phyloP scores from a whole-genome alignment of 2,888 invertebrate species.

The Syritta pipiens region DNA sequence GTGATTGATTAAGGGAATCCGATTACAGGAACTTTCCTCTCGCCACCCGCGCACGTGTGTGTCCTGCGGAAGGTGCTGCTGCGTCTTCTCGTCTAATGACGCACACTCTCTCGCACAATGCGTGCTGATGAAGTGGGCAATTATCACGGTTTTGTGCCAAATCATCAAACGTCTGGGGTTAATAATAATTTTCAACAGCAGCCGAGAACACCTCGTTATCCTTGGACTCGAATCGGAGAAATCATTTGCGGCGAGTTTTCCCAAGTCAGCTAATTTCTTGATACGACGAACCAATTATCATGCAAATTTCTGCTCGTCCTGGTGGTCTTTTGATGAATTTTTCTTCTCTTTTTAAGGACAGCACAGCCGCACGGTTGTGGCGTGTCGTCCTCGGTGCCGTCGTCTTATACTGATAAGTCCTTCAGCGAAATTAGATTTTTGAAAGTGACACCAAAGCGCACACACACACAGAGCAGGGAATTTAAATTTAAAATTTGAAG shows the following conservation, averaged over 20 bases:
- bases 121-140: slow-evolving; percentile 47
- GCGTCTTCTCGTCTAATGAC: slow-evolving; percentile 10
- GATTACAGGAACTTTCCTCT: slow-evolving; percentile 47
- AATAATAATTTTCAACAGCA: slow-evolving; percentile 15
- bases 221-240: background rate
- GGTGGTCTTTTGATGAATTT: slow-evolving; percentile 38
- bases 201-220: background rate
- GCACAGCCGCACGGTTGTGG: slow-evolving; percentile 9
- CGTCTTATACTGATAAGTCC: slow-evolving; percentile 41
- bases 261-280: slow-evolving; percentile 38
- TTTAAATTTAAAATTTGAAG: slow-evolving; percentile 55
- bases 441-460: slow-evolving; percentile 35
- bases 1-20: slow-evolving; percentile 61
- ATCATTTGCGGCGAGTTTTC: background rate
- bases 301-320: slow-evolving; percentile 35
- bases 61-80: no score
- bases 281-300: slow-evolving; percentile 49
- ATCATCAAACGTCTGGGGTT: slow-evolving; percentile 11
- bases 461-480: slow-evolving; percentile 10
- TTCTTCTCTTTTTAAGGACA: background rate
- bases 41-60: no score
- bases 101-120: slow-evolving; percentile 17
- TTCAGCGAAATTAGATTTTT: slow-evolving; percentile 56
- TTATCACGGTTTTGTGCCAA: slow-evolving; percentile 43
- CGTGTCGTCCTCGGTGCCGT: background rate